These are phyloP conservation scores for Leiothrix lutea DNA, from an alignment of 2,113 vertebrate genomes.

Conservation along the genomic window DNA sequence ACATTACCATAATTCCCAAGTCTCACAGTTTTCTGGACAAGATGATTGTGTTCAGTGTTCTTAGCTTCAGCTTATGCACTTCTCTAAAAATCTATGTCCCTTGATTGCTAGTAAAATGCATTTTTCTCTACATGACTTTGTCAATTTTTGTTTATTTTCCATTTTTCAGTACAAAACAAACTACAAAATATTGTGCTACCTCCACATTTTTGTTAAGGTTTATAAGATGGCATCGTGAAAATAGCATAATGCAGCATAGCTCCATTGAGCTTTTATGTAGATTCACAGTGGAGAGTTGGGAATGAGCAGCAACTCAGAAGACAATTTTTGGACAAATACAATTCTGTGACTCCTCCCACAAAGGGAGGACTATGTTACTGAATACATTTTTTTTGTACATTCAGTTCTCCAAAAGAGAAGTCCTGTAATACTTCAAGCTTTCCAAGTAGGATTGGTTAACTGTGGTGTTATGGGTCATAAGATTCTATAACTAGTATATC, in stretches of 20 bases:
- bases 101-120: not conserved
- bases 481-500: not conserved
- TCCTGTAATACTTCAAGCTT: not conserved
- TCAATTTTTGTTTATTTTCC: not conserved
- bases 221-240: not conserved
- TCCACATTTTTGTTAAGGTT: not conserved
- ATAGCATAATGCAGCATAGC: not conserved
- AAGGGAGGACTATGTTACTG: not conserved
- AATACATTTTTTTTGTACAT: not conserved
- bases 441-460: not conserved
- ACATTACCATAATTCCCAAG: not conserved
- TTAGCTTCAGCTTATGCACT: not conserved
- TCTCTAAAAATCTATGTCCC: not conserved
- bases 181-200: not conserved
- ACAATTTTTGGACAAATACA: not conserved
- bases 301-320: not conserved
- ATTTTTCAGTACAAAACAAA: not conserved
- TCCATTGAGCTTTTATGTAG: not conserved
- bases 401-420: not conserved
- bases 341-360: not conserved
- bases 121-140: not conserved
- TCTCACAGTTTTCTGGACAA: not conserved
- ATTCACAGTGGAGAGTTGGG: not conserved
- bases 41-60: not conserved
- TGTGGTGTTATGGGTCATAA: not conserved